Base-by-base conservation (phyloP, 2,888 invertebrate genomes). In the Subacronicta megacephala region DNA sequence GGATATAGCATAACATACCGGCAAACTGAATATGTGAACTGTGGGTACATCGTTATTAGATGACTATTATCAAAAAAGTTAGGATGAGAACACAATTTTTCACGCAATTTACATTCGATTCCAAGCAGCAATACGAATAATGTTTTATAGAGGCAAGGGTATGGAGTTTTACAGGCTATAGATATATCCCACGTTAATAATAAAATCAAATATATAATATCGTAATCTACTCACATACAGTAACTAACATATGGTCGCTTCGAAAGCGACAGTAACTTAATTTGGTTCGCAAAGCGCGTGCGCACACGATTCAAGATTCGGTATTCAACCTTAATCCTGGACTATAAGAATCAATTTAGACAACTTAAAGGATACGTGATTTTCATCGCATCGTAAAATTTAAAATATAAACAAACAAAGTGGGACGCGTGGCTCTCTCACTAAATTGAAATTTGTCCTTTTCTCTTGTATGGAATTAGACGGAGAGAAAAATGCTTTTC, bases 251-350 rank as follows among this genome's bases (percentile, higher is more conserved):
- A 61, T 55, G 55, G 45, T 31, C 47, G 18, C 59, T 64, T 74
- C 61, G 78, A 78, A 79, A 78, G 78, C 74, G 76, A 79, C 62
- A 79, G 76, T 77, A 52, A 62, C 49, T 61, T 57, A 58, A 68
- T 71, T 78, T 64, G 59, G 64, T 49, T 68, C 37, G 56, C 74
- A 65, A 61, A 46, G 23, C 61, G 50, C 58, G 74, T 71, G 41
- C 12, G 17, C 16, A 23, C 36, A 47, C 6, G 13, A 50, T 40
- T 41, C 16, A 31, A 45, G 15, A 33, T 53, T 38, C 26, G 23
- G 37, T 49, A 68, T 62, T 68, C 35, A 64, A 64, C 68, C 47
- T 54, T 72, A 72, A 51, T 38, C 36, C 42, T 29, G 49, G 45
- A 37, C 36, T 36, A 57, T 66, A 70, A 55, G 53, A 60, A 33